A percentile compares a stretch with the other conserved stretches of the same genome.
phyloP scores from a whole-genome alignment of 2,113 vertebrate genomes.

The Murina feae region DNA sequence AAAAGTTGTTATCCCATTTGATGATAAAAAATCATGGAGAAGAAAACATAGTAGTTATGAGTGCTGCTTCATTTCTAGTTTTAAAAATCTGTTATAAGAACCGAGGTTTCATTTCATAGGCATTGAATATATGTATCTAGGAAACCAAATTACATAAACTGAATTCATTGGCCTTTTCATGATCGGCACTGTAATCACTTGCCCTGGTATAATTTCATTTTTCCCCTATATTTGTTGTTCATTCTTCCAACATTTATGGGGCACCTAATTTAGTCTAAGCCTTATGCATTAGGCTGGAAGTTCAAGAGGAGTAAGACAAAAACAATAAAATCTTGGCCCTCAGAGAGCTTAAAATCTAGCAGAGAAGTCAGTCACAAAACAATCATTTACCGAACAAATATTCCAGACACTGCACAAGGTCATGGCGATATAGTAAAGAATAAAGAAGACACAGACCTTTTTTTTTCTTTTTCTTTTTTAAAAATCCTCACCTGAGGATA shows the following conservation, averaged over 20 bases:
- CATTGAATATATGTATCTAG: not conserved
- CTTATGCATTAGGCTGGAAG: not conserved
- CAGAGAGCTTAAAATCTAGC: not conserved
- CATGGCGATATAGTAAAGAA: not conserved
- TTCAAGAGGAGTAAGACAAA: not conserved
- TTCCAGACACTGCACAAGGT: not conserved
- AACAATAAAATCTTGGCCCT: not conserved
- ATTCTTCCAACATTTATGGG: not conserved
- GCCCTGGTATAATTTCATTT: not conserved
- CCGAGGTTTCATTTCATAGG: not conserved
- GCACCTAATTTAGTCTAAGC: not conserved
- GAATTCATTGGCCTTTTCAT: not conserved
- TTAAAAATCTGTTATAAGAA: slow-evolving; percentile 11
- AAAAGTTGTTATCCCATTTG: not conserved
- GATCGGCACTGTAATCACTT: not conserved
- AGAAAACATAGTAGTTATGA: not conserved
- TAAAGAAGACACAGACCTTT: not conserved
- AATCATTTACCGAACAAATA: not conserved
- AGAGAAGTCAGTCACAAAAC: not conserved
- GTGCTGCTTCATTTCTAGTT: not conserved
- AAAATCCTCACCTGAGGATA: no score
- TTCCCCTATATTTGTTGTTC: not conserved
- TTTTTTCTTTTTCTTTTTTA: no score
- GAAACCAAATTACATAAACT: not conserved
- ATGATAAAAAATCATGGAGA: not conserved